Percentiles rank a stretch among this genome's conserved stretches.
Evolutionary conservation across 2,888 invertebrate genomes (phyloP).

Genomic region (Lamellibrachia columna): DNA sequence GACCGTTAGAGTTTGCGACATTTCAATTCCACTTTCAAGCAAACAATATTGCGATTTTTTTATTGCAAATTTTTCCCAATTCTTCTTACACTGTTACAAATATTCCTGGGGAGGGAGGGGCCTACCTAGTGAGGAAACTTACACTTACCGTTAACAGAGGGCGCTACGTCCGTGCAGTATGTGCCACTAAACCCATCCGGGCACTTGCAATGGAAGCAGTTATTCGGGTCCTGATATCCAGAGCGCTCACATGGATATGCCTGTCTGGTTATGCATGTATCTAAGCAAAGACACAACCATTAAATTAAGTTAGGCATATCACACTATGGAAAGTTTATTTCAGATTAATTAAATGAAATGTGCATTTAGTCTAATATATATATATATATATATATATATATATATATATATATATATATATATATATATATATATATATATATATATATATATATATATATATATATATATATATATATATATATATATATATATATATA

Average conservation of each 20-base stretch:
- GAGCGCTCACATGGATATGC: neutral
- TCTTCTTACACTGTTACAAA: neutral
- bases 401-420: no score
- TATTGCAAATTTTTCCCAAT: neutral
- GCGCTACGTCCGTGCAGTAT: conserved; percentile 21
- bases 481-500: no score
- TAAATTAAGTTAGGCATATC: neutral
- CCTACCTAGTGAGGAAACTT: neutral
- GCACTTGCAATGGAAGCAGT: conserved; percentile 27
- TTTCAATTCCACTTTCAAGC: no score
- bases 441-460: no score
- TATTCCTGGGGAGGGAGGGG: neutral
- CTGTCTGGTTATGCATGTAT: neutral
- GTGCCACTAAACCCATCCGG: conserved; percentile 32
- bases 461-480: no score
- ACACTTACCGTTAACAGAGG: conserved; percentile 26
- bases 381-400: neutral
- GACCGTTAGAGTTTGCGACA: no score
- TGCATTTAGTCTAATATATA: neutral
- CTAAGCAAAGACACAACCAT: neutral
- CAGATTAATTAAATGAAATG: neutral
- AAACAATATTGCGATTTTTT: no score
- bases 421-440: no score
- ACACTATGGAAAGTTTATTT: neutral
- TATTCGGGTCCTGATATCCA: conserved; percentile 33